Conservation (phyloP, 2,888 invertebrate genomes). For the Drosophila dives region DNA sequence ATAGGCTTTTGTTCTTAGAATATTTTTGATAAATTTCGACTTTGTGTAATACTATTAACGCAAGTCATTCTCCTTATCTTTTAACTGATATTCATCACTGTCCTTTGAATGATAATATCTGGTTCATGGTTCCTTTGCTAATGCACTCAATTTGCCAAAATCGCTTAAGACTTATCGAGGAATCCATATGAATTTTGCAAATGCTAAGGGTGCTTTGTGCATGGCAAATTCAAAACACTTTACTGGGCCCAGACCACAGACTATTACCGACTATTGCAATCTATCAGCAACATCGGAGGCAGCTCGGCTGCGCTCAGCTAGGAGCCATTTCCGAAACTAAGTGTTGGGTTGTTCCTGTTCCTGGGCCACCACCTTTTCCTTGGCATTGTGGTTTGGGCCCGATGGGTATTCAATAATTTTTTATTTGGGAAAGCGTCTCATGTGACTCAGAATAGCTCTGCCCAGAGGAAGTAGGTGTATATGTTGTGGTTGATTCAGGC, state of each 20-base stretch:
- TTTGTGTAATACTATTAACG: neutral
- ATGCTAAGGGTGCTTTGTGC: constrained; percentile 53
- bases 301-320: constrained; percentile 29
- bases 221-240: constrained; percentile 64
- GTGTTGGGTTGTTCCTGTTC: constrained; percentile 63
- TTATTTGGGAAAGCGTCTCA: constrained; percentile 64
- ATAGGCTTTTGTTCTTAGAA: neutral
- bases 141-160: constrained; percentile 59
- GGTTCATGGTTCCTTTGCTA: constrained; percentile 18
- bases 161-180: constrained; percentile 57
- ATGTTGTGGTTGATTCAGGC: constrained; percentile 84
- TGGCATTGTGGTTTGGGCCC: constrained; percentile 61
- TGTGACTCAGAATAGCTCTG: constrained; percentile 63
- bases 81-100: constrained; percentile 7
- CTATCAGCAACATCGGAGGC: constrained; percentile 40
- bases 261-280: constrained; percentile 40
- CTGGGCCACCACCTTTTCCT: constrained; percentile 62
- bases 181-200: constrained; percentile 61
- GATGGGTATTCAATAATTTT: constrained; percentile 19
- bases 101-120: constrained; percentile 10
- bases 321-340: constrained; percentile 65
- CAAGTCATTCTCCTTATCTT: neutral
- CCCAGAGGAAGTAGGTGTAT: constrained; percentile 83
- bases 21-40: neutral
- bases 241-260: constrained; percentile 36